A percentile compares a stretch with the other conserved stretches of the same genome.
These are phyloP conservation scores for Solen grandis DNA, from an alignment of 1,140 invertebrate genomes.

Conservation along the genomic window DNA sequence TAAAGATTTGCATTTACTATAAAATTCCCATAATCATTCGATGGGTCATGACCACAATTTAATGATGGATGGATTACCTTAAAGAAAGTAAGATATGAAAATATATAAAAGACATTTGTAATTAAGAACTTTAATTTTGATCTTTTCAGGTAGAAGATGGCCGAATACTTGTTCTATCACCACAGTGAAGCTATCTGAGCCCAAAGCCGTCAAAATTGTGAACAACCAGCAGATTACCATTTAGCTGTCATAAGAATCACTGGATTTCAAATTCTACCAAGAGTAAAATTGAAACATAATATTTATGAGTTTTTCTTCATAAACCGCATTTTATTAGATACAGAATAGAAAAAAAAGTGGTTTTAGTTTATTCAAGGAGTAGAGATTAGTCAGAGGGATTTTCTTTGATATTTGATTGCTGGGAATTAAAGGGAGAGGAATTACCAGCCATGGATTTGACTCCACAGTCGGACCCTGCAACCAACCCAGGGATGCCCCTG, in stretches of 20 bases:
- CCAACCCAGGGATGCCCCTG: conserved; percentile 55
- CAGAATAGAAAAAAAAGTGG: too few species aligned
- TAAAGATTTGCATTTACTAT: too few species aligned
- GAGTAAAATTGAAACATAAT: neutral
- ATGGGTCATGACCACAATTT: too few species aligned
- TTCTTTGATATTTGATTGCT: neutral
- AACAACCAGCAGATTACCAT: neutral
- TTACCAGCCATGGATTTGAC: neutral
- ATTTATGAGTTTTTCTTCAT: neutral
- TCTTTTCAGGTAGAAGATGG: conserved; percentile 40
- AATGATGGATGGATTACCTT: too few species aligned
- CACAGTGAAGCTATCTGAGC: conserved; percentile 39
- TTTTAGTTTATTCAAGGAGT: too few species aligned
- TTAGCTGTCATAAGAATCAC: neutral
- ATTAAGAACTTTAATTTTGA: too few species aligned
- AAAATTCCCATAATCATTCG: too few species aligned
- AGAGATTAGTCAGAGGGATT: neutral
- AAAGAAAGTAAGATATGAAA: too few species aligned
- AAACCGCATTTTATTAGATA: too few species aligned
- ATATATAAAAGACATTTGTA: too few species aligned
- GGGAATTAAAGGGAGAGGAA: neutral
- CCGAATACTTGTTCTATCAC: conserved; percentile 38
- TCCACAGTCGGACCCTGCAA: neutral
- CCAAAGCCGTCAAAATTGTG: too few species aligned
- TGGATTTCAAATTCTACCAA: neutral